Conservation (phyloP, 2,888 invertebrate genomes). For the Leptinotarsa haldemani region DNA sequence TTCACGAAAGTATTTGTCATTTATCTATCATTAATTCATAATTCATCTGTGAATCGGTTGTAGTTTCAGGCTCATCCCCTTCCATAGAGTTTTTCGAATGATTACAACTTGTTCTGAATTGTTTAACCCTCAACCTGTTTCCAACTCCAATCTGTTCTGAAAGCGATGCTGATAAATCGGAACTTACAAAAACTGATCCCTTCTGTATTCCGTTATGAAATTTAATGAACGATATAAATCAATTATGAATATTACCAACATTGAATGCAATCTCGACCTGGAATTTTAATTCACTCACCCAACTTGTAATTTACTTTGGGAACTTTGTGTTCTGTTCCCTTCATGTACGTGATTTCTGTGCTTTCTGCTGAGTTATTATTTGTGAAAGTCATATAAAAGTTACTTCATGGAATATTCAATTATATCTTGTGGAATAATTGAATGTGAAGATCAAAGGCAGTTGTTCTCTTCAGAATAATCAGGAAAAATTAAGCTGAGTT, state of each 20-base stretch:
- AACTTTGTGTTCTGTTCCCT: conserved; percentile 36
- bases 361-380: conserved; percentile 45
- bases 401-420: conserved; percentile 48
- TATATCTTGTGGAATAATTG: conserved; percentile 47
- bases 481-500: conserved; percentile 43
- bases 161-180: no score
- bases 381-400: conserved; percentile 45
- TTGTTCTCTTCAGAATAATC: conserved; percentile 40
- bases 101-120: no score
- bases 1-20: no score
- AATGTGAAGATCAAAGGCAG: conserved; percentile 46
- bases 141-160: no score
- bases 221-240: conserved; percentile 25
- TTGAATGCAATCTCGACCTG: conserved; percentile 44
- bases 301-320: conserved; percentile 44
- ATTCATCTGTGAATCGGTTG: no score
- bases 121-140: no score
- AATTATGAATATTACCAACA: conserved; percentile 43
- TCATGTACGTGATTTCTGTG: conserved; percentile 22
- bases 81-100: no score
- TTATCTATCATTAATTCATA: no score
- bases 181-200: no score
- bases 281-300: conserved; percentile 47
- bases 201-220: background rate
- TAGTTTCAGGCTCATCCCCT: no score